phyloP scores from a whole-genome alignment of 2,113 vertebrate genomes.

The Oncorhynchus clarkii region DNA sequence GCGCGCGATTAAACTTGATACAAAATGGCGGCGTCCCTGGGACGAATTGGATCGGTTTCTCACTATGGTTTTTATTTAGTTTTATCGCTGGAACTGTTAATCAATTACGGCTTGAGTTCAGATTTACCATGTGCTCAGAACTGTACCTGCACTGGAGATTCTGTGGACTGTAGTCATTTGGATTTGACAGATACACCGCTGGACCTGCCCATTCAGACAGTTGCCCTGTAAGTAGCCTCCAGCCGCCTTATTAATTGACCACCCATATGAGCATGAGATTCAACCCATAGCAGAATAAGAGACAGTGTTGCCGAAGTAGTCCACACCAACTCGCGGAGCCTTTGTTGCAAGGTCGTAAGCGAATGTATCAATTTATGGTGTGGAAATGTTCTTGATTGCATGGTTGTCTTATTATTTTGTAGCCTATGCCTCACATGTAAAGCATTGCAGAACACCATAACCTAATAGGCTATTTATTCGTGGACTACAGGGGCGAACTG shows the following conservation, averaged over 20 bases:
- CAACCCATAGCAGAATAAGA: no score
- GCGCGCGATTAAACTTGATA: conserved; percentile 76
- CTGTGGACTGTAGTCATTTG: conserved; percentile 81
- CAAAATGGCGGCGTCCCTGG: conserved; percentile 89
- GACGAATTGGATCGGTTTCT: conserved; percentile 69
- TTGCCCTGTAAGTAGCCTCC: conserved; percentile 83
- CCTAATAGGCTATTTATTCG: no score
- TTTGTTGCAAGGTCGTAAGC: no score
- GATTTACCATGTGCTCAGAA: conserved; percentile 71
- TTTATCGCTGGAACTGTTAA: conserved; percentile 56
- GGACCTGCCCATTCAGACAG: conserved; percentile 84
- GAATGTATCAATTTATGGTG: no score
- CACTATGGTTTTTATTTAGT: conserved; percentile 64
- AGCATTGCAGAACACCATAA: no score
- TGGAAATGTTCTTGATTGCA: no score
- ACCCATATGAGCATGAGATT: background rate
- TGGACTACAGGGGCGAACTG: no score
- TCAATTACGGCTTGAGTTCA: conserved; percentile 39
- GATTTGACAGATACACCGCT: conserved; percentile 73
- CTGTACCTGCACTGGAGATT: conserved; percentile 80
- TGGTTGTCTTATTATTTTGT: no score
- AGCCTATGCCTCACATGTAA: no score
- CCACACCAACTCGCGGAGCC: no score
- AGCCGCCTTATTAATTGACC: background rate
- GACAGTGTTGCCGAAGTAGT: no score